Evolutionary conservation across 2,797 vertebrate species (phyloP).

Genomic region (Pterois miles): DNA sequence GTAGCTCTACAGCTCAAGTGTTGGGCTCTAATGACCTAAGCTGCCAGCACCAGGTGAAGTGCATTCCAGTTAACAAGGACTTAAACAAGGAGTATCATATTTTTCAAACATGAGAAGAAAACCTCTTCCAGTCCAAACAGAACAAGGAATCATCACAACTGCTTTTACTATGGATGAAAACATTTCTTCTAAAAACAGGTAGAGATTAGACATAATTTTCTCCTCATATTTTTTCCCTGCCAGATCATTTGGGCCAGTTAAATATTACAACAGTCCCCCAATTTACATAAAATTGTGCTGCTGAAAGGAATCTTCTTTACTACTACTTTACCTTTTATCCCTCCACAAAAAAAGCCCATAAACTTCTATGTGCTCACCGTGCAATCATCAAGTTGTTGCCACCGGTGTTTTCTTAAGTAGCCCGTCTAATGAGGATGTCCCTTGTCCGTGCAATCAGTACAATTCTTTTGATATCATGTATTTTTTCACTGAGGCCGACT

Average conservation of each 20-base stretch:
- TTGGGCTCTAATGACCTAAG: constrained; percentile 37
- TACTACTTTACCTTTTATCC: neutral
- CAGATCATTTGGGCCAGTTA: neutral
- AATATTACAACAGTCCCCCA: neutral
- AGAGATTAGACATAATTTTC: neutral
- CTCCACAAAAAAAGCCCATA: neutral
- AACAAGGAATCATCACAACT: neutral
- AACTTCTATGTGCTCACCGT: too few species aligned
- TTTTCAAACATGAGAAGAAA: constrained; percentile 5
- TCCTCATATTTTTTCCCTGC: neutral
- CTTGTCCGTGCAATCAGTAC: too few species aligned
- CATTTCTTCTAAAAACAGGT: neutral
- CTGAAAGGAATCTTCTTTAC: neutral
- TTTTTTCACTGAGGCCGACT: too few species aligned
- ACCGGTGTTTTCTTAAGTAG: too few species aligned
- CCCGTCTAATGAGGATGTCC: too few species aligned
- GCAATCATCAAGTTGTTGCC: too few species aligned
- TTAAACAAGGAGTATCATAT: constrained; percentile 13
- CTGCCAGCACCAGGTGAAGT: constrained; percentile 30
- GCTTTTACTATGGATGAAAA: neutral
- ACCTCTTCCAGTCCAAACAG: neutral
- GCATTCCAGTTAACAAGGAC: constrained; percentile 25
- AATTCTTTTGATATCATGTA: too few species aligned
- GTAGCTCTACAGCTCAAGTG: constrained; percentile 16
- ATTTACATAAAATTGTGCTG: neutral